Evolutionary conservation across 2,888 invertebrate species (phyloP), one percentile per base, ranked within the genome.

Genomic region (Lycaena phlaeas): DNA sequence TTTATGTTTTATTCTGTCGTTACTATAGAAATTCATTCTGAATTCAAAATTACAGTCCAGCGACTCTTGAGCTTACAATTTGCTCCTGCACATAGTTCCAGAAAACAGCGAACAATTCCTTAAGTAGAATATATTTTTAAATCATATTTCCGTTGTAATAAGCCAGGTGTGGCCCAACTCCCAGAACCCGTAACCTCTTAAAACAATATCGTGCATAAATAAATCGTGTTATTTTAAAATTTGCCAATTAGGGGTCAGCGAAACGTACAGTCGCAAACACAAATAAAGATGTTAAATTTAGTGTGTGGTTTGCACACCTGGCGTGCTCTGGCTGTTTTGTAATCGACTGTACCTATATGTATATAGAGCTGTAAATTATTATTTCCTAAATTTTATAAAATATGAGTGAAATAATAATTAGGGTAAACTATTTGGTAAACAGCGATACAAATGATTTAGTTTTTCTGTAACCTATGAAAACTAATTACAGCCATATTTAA

Each of bases 201-300:
- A 51, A 53, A 48, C 49, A 49, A 49, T 48, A 51, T 56, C 42
- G 37, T 45, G 49, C 58, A 53, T 51, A 61, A 67, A 68, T 69
- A 67, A 59, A 56, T 61, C 45, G 49, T 53, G 64, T 64, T 64
- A 68, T 67, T 72, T 69, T 66, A 66, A 68, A 70, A 67, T 69
- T 52, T 69, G 60, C 65, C 68, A 66, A 67, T 71, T 68, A 68
- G 59, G 57, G 54, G 40, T 61, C 59, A 49, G 61, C 61, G 40
- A 56, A 44, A 49, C 50, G 75, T 75, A 78, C 74, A 72, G 69
- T 74, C 76, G 53, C 61, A 59, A 73, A 76, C 67, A 78, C 73
- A 76, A 79, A 81, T 82, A 81, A 79, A 81, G 76, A 78, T 65
- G 79, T 73, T 82, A 81, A 78, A 82, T 82, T 78, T 82, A 82